Evolutionary conservation across 2,888 invertebrate species (phyloP).

Genomic region (Orthonevra nobilis): DNA sequence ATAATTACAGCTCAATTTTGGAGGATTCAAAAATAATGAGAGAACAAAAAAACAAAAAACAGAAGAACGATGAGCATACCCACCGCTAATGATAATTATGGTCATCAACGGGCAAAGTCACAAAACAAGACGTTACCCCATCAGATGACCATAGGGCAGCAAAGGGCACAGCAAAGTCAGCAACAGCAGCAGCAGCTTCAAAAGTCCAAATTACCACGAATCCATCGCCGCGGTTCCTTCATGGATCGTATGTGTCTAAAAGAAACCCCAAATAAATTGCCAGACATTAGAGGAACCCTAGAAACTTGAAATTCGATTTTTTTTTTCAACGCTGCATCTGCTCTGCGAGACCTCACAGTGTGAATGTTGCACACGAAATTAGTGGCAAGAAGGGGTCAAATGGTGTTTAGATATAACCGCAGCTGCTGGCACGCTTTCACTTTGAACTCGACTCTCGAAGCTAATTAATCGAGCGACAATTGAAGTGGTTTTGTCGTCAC

Average conservation of each 20-base stretch:
- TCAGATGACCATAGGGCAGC: constrained; percentile 44
- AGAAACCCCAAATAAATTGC: constrained; percentile 60
- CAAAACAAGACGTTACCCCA: constrained; percentile 65
- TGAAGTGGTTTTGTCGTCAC: constrained; percentile 21
- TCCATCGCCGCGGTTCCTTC: constrained; percentile 18
- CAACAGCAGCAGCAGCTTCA: constrained; percentile 22
- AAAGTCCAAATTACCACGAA: constrained; percentile 54
- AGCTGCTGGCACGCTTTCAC: constrained; percentile 58
- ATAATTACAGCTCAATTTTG: constrained; percentile 67
- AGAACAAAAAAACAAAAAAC: neutral
- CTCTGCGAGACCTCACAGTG: constrained; percentile 57
- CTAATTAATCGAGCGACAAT: constrained; percentile 47
- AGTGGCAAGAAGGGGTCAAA: constrained; percentile 37
- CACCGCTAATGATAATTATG: constrained; percentile 66
- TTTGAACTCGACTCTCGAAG: constrained; percentile 22
- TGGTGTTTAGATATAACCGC: constrained; percentile 17
- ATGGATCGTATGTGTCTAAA: constrained; percentile 9
- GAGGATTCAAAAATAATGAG: too few relatives aligned
- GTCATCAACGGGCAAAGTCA: constrained; percentile 61
- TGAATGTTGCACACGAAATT: constrained; percentile 38
- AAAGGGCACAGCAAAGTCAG: too few relatives aligned
- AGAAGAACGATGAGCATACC: constrained; percentile 27
- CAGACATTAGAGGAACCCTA: constrained; percentile 59
- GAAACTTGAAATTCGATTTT: constrained; percentile 37
- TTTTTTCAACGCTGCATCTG: constrained; percentile 48